Base-by-base conservation (phyloP, 2,797 vertebrate species). In the Podarcis siculus region DNA sequence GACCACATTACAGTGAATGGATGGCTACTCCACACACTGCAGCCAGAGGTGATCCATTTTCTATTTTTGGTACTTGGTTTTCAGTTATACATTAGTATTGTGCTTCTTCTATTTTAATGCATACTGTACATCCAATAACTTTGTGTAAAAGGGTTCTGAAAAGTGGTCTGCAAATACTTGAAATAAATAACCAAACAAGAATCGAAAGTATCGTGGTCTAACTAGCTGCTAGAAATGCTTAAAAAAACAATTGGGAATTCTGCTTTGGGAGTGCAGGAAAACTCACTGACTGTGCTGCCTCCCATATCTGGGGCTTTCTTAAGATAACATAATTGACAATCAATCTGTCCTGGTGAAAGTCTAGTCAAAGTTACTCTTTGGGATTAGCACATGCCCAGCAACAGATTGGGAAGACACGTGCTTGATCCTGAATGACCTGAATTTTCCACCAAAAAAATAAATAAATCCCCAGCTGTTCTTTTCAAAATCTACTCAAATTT, bases 361-460 rank as follows among this genome's bases (percentile, higher is more conserved):
- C 80, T 0, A 2, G 81, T 64, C 88, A 19, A 91, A 86, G 71
- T 87, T 89, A 92, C 39, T 30, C 45, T 45, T 0, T 5, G n/a
- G 91, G 95, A 93, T 86, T 55, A 55, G 49, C 49, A 49, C 71
- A 4, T 66, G 86, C 66, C 89, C 89, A 89, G 19, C 86, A 32
- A 30, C 89, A 91, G 93, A 93, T 93, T 77, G 12, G 79, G 87
- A 49, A 64, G 88, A 86, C 92, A 91, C 88, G 89, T 82, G 88
- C 67, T 93, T 89, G 83, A 93, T 87, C 93, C 92, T 2, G 0
- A 42, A 86, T 93, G 93, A 94, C 93, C 93, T 71, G 81, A 15
- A 90, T 93, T 90, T 90, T 12, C 37, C 86, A 87, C 85, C 86
- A 64, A 27, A 81, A 79, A 92, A 88, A 91, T 95, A 93, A 55